A percentile compares a stretch with the other conserved stretches of the same genome.
Evolutionary conservation across 1,140 invertebrate genomes (phyloP).

Genomic region (Tetraneura akinire): DNA sequence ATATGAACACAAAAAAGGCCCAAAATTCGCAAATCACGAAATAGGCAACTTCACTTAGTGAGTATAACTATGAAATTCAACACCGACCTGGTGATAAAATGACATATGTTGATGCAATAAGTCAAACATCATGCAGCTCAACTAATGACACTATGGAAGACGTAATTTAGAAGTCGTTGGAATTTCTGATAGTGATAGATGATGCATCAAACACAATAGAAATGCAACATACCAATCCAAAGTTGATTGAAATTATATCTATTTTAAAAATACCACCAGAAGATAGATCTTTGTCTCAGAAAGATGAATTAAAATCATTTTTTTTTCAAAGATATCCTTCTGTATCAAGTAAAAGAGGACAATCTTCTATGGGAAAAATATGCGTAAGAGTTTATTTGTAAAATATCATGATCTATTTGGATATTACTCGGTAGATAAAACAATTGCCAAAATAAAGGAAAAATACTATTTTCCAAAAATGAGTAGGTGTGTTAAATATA

Average conservation of each 20-base stretch:
- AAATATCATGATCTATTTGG: no score
- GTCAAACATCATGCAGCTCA: conserved; percentile 48
- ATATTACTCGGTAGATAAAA: neutral
- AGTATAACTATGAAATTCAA: conserved; percentile 55
- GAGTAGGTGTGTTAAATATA: conserved; percentile 16
- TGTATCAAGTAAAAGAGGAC: no score
- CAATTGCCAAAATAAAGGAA: neutral
- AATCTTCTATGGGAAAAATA: no score
- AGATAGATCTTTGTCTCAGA: no score
- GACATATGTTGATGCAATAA: conserved; percentile 58
- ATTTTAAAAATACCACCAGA: no score
- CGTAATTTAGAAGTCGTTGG: neutral
- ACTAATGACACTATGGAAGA: neutral
- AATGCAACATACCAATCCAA: neutral
- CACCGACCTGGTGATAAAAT: conserved; percentile 56
- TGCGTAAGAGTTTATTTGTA: no score
- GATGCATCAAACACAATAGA: neutral
- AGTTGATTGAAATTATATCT: neutral
- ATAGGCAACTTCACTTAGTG: conserved; percentile 57
- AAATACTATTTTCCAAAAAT: conserved; percentile 2
- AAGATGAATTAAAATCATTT: no score
- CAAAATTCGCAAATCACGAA: conserved; percentile 55
- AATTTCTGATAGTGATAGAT: neutral
- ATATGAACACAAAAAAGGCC: conserved; percentile 43
- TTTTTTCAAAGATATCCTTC: no score